phyloP scores from a whole-genome alignment of 1,140 invertebrate genomes.

The Temnothorax longispinosus region DNA sequence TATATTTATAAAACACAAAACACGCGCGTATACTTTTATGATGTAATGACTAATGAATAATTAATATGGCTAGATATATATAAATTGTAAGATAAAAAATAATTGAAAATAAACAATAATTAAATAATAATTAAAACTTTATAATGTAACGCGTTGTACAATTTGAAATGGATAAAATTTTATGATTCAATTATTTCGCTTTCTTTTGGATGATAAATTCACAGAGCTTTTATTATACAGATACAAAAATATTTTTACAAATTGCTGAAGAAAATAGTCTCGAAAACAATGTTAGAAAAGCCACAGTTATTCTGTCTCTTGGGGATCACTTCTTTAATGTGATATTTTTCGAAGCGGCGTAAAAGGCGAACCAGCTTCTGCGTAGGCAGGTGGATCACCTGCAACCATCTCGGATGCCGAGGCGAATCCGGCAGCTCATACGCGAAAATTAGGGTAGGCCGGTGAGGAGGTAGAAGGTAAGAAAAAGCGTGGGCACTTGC shows the following conservation, averaged over 20 bases:
- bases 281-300: neutral
- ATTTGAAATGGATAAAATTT: neutral
- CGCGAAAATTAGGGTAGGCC: conserved; percentile 60
- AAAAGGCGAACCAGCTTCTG: conserved; percentile 50
- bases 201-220: neutral
- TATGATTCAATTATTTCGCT: neutral
- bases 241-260: neutral
- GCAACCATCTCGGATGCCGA: conserved; percentile 54
- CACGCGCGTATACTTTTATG: neutral
- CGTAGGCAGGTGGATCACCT: conserved; percentile 62
- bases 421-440: conserved; percentile 60
- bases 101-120: neutral
- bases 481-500: conserved; percentile 54
- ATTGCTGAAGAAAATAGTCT: neutral
- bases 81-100: neutral
- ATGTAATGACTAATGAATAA: conserved; percentile 5
- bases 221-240: neutral
- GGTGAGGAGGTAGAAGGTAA: conserved; percentile 53
- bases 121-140: neutral
- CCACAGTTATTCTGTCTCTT: conserved; percentile 8
- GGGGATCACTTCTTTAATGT: conserved; percentile 35
- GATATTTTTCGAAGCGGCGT: conserved; percentile 51
- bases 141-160: neutral
- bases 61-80: neutral
- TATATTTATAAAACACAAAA: neutral